phyloP scores from a whole-genome alignment of 2,797 vertebrate species.

The Crenuchus spilurus region DNA sequence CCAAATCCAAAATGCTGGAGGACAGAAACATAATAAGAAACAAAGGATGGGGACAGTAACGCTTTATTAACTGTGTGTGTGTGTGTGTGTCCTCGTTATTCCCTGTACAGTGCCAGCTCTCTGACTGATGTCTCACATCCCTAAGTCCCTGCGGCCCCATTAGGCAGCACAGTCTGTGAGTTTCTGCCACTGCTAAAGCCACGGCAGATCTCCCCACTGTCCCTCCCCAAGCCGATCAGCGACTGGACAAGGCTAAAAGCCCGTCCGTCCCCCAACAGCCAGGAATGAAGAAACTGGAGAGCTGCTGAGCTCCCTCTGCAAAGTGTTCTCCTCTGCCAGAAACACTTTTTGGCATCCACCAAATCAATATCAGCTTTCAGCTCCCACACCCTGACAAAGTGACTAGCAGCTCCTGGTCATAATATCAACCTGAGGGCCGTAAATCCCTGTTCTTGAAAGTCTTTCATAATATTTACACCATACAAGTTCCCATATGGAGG shows the following conservation, averaged over 20 bases:
- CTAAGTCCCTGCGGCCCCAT: slow-evolving; percentile 75
- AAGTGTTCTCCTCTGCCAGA: slow-evolving; percentile 65
- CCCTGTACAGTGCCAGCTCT: slow-evolving; percentile 39
- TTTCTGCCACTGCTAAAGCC: slow-evolving; percentile 70
- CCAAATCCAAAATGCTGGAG: neutral
- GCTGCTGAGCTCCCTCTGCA: slow-evolving; percentile 64
- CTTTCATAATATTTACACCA: slow-evolving; percentile 47
- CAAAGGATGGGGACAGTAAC: slow-evolving; percentile 12
- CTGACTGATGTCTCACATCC: slow-evolving; percentile 73
- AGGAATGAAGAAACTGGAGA: slow-evolving; percentile 24
- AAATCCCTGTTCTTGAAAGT: slow-evolving; percentile 37
- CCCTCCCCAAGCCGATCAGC: slow-evolving; percentile 21
- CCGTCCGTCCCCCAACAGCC: slow-evolving; percentile 32
- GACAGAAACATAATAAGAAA: neutral
- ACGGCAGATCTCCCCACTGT: slow-evolving; percentile 21
- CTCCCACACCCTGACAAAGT: slow-evolving; percentile 22
- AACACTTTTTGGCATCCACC: slow-evolving; percentile 69
- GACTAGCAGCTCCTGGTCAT: slow-evolving; percentile 38
- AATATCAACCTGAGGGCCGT: slow-evolving; percentile 30
- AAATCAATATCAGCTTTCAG: slow-evolving; percentile 70
- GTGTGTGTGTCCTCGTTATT: slow-evolving; percentile 30
- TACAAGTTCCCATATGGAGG: slow-evolving; percentile 30
- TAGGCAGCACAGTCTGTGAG: slow-evolving; percentile 73
- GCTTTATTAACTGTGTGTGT: slow-evolving; percentile 32
- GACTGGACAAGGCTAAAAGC: slow-evolving; percentile 42